Evolutionary conservation across 2,797 vertebrate genomes (phyloP).

Genomic region (Phoxinus dragarum): DNA sequence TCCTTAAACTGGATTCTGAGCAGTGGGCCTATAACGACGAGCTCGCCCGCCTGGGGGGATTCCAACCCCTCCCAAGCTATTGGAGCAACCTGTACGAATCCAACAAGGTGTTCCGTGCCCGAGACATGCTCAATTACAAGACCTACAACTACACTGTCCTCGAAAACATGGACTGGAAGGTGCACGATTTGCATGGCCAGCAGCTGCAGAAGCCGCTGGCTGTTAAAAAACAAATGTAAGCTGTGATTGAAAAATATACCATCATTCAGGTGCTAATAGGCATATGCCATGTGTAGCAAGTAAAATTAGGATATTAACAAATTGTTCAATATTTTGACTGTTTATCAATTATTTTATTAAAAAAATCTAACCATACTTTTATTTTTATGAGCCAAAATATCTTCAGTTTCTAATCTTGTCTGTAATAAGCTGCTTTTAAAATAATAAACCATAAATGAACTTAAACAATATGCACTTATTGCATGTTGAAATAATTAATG

Average conservation of each 20-base stretch:
- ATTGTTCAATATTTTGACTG: neutral
- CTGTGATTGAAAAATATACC: neutral
- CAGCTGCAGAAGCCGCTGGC: slow-evolving; percentile 59
- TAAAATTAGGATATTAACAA: slow-evolving; percentile 5
- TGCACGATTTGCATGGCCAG: slow-evolving; percentile 59
- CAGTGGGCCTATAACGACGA: slow-evolving; percentile 73
- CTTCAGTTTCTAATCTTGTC: neutral
- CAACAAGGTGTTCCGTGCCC: slow-evolving; percentile 64
- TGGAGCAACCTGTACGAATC: slow-evolving; percentile 68
- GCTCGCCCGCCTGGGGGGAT: slow-evolving; percentile 66
- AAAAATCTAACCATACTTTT: neutral
- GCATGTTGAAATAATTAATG: neutral
- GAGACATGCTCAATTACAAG: slow-evolving; percentile 68
- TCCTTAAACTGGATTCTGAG: slow-evolving; percentile 67
- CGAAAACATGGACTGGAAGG: slow-evolving; percentile 65
- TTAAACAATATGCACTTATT: neutral
- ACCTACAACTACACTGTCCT: slow-evolving; percentile 61
- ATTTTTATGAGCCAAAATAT: neutral
- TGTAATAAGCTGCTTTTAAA: slow-evolving; percentile 9
- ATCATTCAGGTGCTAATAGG: slow-evolving; percentile 5
- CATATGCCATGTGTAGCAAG: neutral
- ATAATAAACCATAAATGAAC: neutral
- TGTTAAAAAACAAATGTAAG: slow-evolving; percentile 44
- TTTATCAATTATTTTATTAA: neutral
- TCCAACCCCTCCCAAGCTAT: slow-evolving; percentile 64